A percentile compares a stretch with the other conserved stretches of the same genome.
These are phyloP conservation scores for Fratercula arctica DNA, from an alignment of 2,797 vertebrate species.

Conservation along the genomic window DNA sequence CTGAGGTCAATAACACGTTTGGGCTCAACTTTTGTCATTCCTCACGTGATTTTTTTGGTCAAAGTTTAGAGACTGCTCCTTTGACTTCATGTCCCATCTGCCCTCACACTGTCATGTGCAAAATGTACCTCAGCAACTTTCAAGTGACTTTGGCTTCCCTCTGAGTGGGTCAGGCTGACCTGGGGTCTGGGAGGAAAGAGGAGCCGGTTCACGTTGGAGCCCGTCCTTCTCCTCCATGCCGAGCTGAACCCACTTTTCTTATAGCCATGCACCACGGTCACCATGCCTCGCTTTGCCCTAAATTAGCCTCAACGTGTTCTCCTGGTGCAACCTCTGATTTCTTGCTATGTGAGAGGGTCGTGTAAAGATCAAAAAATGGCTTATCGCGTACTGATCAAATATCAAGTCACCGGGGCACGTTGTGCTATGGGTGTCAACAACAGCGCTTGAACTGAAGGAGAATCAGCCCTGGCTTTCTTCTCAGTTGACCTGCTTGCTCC, in stretches of 20 bases:
- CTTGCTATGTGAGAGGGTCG: neutral
- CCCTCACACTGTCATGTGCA: rapidly evolving
- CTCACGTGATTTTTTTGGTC: neutral
- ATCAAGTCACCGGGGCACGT: rapidly evolving
- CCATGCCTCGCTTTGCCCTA: too few relatives aligned
- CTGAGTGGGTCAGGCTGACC: neutral
- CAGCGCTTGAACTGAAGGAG: neutral
- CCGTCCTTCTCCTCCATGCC: neutral
- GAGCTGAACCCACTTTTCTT: neutral
- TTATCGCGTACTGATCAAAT: rapidly evolving
- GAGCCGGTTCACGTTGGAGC: neutral
- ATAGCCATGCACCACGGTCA: too few relatives aligned
- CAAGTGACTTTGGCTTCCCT: neutral
- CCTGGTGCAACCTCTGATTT: neutral
- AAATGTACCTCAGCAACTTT: neutral
- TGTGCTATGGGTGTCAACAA: neutral
- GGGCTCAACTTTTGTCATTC: neutral
- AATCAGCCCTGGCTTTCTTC: neutral
- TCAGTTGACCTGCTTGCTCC: neutral
- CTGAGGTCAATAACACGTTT: neutral
- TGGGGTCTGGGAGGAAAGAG: neutral
- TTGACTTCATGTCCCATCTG: neutral
- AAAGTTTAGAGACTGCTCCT: neutral
- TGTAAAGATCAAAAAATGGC: neutral
- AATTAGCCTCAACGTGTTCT: rapidly evolving